These are phyloP conservation scores for Spilarctia lutea DNA, from an alignment of 2,888 invertebrate species.

Conservation along the genomic window DNA sequence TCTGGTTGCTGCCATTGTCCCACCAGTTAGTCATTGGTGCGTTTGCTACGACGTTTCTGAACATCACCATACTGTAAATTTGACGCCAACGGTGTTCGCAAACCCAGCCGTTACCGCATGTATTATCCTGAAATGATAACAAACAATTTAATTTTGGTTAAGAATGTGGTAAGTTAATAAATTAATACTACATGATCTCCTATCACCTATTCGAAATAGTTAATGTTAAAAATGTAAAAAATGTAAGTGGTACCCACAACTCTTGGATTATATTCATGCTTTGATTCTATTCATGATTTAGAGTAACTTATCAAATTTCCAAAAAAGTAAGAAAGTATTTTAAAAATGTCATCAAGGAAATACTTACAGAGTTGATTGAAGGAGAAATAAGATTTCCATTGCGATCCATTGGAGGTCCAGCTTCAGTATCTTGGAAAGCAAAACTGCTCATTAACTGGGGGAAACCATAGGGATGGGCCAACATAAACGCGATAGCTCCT, in stretches of 20 bases:
- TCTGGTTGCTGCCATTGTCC: constrained; percentile 93
- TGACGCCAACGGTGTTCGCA: constrained; percentile 95
- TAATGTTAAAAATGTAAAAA: too few species aligned
- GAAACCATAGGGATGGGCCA: constrained; percentile 94
- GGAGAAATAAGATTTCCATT: constrained; percentile 89
- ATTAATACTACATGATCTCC: too few species aligned
- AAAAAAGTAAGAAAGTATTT: constrained; percentile 85
- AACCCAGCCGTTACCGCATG: constrained; percentile 91
- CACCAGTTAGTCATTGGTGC: constrained; percentile 90
- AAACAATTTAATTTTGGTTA: background rate
- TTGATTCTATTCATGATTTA: too few species aligned
- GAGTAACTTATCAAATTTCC: too few species aligned
- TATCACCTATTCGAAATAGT: too few species aligned
- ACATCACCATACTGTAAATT: constrained; percentile 92
- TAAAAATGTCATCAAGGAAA: background rate
- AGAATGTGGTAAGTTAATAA: background rate
- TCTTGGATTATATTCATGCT: too few species aligned
- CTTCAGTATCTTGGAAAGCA: constrained; percentile 87
- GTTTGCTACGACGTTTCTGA: constrained; percentile 89
- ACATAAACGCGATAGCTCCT: constrained; percentile 94
- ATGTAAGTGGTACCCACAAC: too few species aligned
- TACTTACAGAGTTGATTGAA: constrained; percentile 85
- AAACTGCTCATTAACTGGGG: constrained; percentile 96
- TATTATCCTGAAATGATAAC: constrained; percentile 78
- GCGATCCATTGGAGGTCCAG: constrained; percentile 90